Evolutionary conservation across 2,888 invertebrate genomes (phyloP).

Genomic region (Caenorhabditis uteleia): DNA sequence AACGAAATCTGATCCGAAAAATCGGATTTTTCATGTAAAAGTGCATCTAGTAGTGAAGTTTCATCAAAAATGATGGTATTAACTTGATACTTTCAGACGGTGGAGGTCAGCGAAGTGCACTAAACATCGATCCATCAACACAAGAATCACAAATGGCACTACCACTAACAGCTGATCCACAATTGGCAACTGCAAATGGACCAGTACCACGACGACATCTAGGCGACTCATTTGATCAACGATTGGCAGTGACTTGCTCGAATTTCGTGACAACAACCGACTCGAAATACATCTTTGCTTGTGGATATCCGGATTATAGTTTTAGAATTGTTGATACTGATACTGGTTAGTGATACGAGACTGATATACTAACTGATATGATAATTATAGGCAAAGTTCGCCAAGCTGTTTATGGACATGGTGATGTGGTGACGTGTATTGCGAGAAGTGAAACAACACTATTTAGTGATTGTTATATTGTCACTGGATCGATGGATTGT

Average conservation of each 20-base stretch:
- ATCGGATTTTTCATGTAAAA: too few species aligned
- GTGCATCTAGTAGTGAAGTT: not conserved
- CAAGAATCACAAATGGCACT: conserved; percentile 76
- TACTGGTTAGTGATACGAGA: conserved; percentile 76
- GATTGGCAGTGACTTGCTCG: conserved; percentile 87
- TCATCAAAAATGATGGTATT: not conserved
- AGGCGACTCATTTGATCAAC: conserved; percentile 97
- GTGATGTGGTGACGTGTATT: conserved; percentile 96
- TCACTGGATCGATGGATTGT: conserved; percentile 96
- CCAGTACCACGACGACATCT: conserved; percentile 79
- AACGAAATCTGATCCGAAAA: too few species aligned
- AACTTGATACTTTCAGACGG: conserved; percentile 26
- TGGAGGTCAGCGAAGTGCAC: conserved; percentile 28
- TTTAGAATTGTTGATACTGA: conserved; percentile 97
- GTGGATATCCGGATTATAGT: conserved; percentile 99
- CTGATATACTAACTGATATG: conserved; percentile 5
- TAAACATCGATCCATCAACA: conserved; percentile 34
- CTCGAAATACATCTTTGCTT: conserved; percentile 89
- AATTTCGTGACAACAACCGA: conserved; percentile 98
- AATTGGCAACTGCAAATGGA: conserved; percentile 79
- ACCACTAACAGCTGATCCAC: conserved; percentile 93
- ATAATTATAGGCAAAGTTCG: conserved; percentile 90
- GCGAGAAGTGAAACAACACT: conserved; percentile 97
- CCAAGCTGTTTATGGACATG: conserved; percentile 98
- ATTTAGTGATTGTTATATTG: conserved; percentile 97